These are phyloP conservation scores for Temnothorax rugatulus DNA, from an alignment of 2,888 invertebrate genomes.

Conservation along the genomic window DNA sequence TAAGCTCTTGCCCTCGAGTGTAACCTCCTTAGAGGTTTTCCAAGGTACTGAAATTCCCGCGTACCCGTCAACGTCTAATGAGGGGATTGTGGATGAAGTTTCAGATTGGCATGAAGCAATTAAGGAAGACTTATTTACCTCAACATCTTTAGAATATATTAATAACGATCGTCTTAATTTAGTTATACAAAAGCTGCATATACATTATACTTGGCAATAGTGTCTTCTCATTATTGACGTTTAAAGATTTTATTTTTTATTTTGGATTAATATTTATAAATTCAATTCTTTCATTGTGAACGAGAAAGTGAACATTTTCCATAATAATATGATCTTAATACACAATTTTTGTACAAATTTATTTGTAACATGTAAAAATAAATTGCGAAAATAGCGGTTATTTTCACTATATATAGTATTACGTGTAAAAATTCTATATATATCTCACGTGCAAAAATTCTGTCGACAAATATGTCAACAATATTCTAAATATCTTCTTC, in stretches of 20 bases:
- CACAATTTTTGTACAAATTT: background rate
- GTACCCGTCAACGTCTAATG: slow-evolving; percentile 81
- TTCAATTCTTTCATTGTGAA: background rate
- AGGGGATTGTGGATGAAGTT: slow-evolving; percentile 79
- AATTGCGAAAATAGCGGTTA: background rate
- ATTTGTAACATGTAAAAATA: background rate
- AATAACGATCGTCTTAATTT: slow-evolving; percentile 25
- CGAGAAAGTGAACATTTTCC: background rate
- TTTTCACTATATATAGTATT: background rate
- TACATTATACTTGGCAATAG: background rate
- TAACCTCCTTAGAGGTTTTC: slow-evolving; percentile 82
- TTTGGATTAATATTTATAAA: background rate
- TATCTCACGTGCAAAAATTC: background rate
- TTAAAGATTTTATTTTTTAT: background rate
- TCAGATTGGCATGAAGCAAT: slow-evolving; percentile 71
- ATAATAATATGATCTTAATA: background rate
- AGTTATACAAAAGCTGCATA: background rate
- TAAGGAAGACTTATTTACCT: slow-evolving; percentile 64
- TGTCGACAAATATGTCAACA: background rate
- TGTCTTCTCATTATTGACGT: background rate
- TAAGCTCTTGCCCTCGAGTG: slow-evolving; percentile 75
- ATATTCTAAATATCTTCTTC: background rate
- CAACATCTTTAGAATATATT: slow-evolving; percentile 53
- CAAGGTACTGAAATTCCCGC: slow-evolving; percentile 81
- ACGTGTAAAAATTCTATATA: background rate